Base-by-base conservation (phyloP, 92 coral and sea anemone species). In the Umimayanthus kanabou region DNA sequence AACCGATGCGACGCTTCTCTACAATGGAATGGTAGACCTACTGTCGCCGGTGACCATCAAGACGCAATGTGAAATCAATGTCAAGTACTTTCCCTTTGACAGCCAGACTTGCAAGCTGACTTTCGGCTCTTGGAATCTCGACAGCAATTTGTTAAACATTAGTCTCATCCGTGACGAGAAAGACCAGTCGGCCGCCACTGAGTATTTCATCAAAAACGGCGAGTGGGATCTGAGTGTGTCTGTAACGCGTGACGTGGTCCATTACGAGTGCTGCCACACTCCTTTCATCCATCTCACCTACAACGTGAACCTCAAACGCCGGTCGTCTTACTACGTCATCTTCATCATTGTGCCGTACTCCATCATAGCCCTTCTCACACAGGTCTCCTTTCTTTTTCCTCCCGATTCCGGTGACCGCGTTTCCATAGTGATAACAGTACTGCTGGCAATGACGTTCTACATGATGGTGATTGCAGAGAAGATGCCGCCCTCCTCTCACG, bases 371-470 rank as follows among this genome's bases (percentile, higher is more conserved):
- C 18, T 87, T 18, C 77, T 90, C n/a, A 82, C 92, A 33, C 37
- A 87, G 55, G 73, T 80, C 13, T 86, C 90, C 7, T 90, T 90
- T 40, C 2, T 74, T 9, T 75, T 90, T 40, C 92, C 92, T 50
- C 85, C 92, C 8, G 85, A 90, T 42, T 89, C 88, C n/a, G 87
- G 92, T 9, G 92, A 90, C 26, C 84, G 92, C 39, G 81, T 87
- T 70, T 90, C 92, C 7, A 86, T 90, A 42, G 90, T 88, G 26
- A 87, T 90, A 81, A 90, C 92, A 4, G 92, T 90, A 20, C 65
- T 90, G n/a, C 76, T 90, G 2, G 92, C 92, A 3, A 87, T 80
- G 77, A 80, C 92, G 0, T 85, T 90, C 64, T 90, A 90, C 90
- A 90, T 90, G 92, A 33, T 86, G 73, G 88, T 90, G 28, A 85